Evolutionary conservation across 37 sponge, comb jelly and placozoan species (phyloP), one percentile per base, ranked within the genome.

Genomic region (Mnemiopsis leidyi): DNA sequence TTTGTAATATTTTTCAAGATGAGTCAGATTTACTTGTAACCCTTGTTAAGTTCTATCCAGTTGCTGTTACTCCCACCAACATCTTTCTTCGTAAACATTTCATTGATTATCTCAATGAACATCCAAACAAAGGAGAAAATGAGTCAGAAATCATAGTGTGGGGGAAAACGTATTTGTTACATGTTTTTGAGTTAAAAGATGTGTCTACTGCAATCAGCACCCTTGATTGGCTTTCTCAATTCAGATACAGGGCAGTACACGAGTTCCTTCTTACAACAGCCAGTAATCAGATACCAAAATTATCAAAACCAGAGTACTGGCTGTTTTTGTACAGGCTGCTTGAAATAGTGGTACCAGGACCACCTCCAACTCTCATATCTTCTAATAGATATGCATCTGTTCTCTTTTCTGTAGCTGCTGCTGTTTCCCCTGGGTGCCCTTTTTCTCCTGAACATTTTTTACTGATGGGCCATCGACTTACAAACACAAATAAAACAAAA

Each of bases 321-420:
- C 36, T 85, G 48, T 40, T 85, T 18, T 40, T 85, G 3, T 26
- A 85, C 36, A 39, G 23, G 0, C 24, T 85, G 7, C 48, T 85
- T 0, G n/a, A 18, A 13, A 40, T 85, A 0, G 90, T 85, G 23
- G 90, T 85, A 39, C 90, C 90, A 39, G 90, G 61, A 40, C 40
- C 90, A 7, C 90, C 90, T n/a, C 90, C 90, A 38, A 40, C 90
- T 39, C 90, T 85, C 24, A 40, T 85, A 24, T 85, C 90, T 0
- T 85, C 40, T 38, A 85, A 85, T 26, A 85, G 61, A 40, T 85
- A 85, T 40, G 61, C 61, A 0, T 85, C 90, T 28, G 90, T 85
- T 1, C 48, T 85, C 5, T 85, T 85, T 39, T 85, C 90, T 29
- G 90, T 85, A 39, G 26, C 28, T 28, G 90, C 90, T 36, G 33